Percentiles rank a stretch among this genome's conserved stretches.
Conservation (phyloP, 2,888 invertebrate genomes). For the Rhogogaster chlorosoma region DNA sequence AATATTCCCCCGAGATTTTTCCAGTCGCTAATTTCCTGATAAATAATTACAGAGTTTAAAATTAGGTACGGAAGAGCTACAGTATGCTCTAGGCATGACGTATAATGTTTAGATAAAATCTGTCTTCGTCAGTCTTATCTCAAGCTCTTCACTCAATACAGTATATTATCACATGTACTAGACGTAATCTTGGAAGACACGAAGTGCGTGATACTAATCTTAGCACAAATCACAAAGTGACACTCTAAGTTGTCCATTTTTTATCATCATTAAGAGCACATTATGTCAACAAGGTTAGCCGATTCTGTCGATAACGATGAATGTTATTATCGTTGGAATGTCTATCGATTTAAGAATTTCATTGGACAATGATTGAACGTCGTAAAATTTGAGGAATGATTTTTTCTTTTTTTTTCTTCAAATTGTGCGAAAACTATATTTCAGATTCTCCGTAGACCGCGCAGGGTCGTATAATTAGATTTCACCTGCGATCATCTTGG, state of each 20-base stretch:
- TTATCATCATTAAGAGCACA: neutral
- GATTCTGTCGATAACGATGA: too few relatives aligned
- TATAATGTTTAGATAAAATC: neutral
- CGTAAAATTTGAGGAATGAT: too few relatives aligned
- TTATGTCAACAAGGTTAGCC: neutral
- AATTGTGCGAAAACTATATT: too few relatives aligned
- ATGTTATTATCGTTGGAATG: neutral
- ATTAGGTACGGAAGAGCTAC: neutral
- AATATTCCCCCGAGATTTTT: neutral
- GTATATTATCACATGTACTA: neutral
- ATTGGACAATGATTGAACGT: too few relatives aligned
- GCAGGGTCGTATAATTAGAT: too few relatives aligned
- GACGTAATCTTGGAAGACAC: neutral
- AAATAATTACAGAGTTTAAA: neutral
- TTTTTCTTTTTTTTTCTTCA: too few relatives aligned
- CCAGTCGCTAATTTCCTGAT: neutral
- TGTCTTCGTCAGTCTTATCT: neutral
- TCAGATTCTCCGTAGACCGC: too few relatives aligned
- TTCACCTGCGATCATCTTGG: too few relatives aligned
- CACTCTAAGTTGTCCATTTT: neutral
- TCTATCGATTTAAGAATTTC: too few relatives aligned
- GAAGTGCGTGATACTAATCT: neutral
- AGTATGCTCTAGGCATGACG: neutral
- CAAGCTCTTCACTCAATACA: neutral
- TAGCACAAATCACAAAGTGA: neutral